Percentiles rank a stretch among this genome's conserved stretches.
phyloP scores from a whole-genome alignment of 1,140 invertebrate species.

The Anastatus disparis region DNA sequence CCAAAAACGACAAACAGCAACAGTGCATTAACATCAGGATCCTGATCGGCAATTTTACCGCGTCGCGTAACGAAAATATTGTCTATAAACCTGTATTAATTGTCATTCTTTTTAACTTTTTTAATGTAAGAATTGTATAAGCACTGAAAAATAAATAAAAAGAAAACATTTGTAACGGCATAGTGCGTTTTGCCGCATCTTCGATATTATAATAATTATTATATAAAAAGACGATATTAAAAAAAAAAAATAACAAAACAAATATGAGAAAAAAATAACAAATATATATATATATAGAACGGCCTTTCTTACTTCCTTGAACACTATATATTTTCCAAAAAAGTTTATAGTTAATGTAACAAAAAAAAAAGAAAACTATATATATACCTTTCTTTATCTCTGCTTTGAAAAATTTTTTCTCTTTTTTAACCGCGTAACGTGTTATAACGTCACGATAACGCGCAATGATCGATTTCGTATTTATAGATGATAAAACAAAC shows the following conservation, averaged over 20 bases:
- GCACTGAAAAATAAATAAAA: background rate
- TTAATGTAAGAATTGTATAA: background rate
- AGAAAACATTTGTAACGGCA: background rate
- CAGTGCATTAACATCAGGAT: background rate
- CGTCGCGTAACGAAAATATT: constrained; percentile 19
- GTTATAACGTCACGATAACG: too few species aligned
- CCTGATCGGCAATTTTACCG: constrained; percentile 19
- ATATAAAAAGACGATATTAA: background rate
- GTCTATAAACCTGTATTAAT: constrained; percentile 33
- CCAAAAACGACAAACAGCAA: constrained; percentile 70
- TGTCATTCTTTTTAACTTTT: too few species aligned
- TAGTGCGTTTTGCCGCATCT: background rate
- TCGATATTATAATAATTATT: background rate
- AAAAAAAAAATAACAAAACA: background rate
- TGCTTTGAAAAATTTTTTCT: background rate
- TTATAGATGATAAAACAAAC: too few species aligned
- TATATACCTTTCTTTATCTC: background rate
- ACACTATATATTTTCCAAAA: constrained; percentile 2
- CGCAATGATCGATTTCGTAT: too few species aligned
- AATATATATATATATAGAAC: too few species aligned
- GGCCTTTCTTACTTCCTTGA: constrained; percentile 23
- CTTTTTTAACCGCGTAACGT: too few species aligned
- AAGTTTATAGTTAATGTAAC: background rate
- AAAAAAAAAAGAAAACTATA: background rate
- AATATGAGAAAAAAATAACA: background rate